Percentiles rank a stretch among this genome's conserved stretches.
These are phyloP conservation scores for Arrhamphus sclerolepis DNA, from an alignment of 2,797 vertebrate species.

Conservation along the genomic window DNA sequence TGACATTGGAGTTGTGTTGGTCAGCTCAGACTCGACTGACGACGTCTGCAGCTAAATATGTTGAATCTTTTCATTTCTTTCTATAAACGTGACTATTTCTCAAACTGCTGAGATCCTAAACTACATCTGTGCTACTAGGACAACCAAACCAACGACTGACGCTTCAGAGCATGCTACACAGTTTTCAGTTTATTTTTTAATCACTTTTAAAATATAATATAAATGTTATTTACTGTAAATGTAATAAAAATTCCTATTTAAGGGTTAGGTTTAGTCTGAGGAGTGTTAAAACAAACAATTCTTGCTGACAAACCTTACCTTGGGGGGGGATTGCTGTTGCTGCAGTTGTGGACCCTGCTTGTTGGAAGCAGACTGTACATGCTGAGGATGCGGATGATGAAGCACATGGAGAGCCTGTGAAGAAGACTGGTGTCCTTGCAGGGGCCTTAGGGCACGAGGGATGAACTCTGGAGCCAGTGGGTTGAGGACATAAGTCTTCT, in stretches of 20 bases:
- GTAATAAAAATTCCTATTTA: no score
- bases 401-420: slow-evolving; percentile 75
- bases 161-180: no score
- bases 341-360: slow-evolving; percentile 77
- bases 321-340: slow-evolving; percentile 92
- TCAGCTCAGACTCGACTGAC: no score
- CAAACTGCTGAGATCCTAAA: background rate
- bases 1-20: no score
- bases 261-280: no score
- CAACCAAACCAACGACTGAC: background rate
- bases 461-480: slow-evolving; percentile 98
- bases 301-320: slow-evolving; percentile 79
- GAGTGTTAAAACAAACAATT: no score
- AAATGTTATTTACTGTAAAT: no score
- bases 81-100: background rate
- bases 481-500: slow-evolving; percentile 99
- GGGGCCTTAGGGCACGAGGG: slow-evolving; percentile 90
- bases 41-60: background rate
- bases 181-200: no score
- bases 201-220: no score
- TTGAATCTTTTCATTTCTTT: background rate
- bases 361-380: slow-evolving; percentile 70
- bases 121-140: background rate
- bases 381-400: slow-evolving; percentile 83
- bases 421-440: slow-evolving; percentile 72